Conservation (phyloP, 2,888 invertebrate species). For the Machimus rusticus region DNA sequence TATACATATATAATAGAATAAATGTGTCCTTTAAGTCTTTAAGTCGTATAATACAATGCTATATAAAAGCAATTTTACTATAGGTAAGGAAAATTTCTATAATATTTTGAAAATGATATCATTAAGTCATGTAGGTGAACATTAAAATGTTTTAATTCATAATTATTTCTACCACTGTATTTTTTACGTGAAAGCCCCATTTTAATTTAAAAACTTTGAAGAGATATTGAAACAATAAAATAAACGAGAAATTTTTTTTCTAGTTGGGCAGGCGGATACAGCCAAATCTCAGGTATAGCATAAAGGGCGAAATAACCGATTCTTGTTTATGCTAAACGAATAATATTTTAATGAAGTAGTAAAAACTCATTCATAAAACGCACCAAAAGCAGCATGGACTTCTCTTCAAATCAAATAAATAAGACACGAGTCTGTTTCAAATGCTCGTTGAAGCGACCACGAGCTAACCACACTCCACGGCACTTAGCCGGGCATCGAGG, state of each 20-base stretch:
- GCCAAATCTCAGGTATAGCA: neutral
- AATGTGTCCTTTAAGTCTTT: too few species aligned
- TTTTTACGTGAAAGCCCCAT: neutral
- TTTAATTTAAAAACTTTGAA: neutral
- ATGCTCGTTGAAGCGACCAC: neutral
- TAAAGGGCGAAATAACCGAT: neutral
- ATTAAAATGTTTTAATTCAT: neutral
- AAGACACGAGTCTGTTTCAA: conserved; percentile 9
- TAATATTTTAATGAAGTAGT: conserved; percentile 62
- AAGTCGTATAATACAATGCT: too few species aligned
- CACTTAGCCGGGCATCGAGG: neutral
- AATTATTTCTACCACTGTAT: neutral
- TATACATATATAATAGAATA: too few species aligned
- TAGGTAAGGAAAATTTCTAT: too few species aligned
- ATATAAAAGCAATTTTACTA: too few species aligned
- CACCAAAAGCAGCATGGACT: neutral
- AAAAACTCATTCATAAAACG: conserved; percentile 62
- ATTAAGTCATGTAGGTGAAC: too few species aligned
- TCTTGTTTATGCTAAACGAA: conserved; percentile 35
- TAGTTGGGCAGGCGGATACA: neutral
- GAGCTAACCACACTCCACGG: conserved; percentile 29
- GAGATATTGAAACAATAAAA: neutral
- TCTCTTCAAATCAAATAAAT: conserved; percentile 31
- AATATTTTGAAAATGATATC: neutral
- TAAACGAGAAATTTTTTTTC: neutral